These are phyloP conservation scores for Connochaetes taurinus DNA, from an alignment of 2,113 vertebrate genomes.

Conservation along the genomic window DNA sequence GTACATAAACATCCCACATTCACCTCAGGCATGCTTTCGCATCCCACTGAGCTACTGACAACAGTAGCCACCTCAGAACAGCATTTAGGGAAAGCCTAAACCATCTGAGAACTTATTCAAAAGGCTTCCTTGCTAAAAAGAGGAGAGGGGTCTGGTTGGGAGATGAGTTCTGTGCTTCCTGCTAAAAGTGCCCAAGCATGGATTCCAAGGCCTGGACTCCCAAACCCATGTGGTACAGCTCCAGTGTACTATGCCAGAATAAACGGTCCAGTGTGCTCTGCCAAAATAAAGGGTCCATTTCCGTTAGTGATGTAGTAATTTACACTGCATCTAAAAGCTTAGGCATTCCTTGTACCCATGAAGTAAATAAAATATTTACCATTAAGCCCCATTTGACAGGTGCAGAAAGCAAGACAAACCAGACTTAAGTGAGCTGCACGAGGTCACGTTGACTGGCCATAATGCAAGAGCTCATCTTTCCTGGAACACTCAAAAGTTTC, in stretches of 20 bases:
- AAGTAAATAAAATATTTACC: constrained; percentile 44
- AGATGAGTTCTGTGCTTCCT: neutral
- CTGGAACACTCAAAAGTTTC: neutral
- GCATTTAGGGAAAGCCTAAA: neutral
- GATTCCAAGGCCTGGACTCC: neutral
- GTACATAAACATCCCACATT: neutral
- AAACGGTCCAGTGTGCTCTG: neutral
- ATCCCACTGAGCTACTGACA: constrained; percentile 19
- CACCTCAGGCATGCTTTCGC: constrained; percentile 7
- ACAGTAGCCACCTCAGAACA: constrained; percentile 5
- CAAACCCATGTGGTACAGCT: neutral
- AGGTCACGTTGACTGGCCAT: neutral
- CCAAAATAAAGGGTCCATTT: neutral
- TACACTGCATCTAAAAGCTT: neutral
- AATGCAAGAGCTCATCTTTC: neutral
- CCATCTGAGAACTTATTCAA: neutral
- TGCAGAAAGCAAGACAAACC: constrained; percentile 9
- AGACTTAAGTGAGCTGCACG: neutral
- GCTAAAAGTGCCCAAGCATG: neutral
- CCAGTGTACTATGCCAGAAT: neutral
- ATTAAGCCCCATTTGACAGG: neutral
- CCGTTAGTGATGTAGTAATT: neutral
- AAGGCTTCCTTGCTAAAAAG: neutral
- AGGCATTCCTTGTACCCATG: neutral
- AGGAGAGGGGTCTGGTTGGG: neutral